These are phyloP conservation scores for Rousettus madagascariensis DNA, from an alignment of 2,797 vertebrate species.

Conservation along the genomic window DNA sequence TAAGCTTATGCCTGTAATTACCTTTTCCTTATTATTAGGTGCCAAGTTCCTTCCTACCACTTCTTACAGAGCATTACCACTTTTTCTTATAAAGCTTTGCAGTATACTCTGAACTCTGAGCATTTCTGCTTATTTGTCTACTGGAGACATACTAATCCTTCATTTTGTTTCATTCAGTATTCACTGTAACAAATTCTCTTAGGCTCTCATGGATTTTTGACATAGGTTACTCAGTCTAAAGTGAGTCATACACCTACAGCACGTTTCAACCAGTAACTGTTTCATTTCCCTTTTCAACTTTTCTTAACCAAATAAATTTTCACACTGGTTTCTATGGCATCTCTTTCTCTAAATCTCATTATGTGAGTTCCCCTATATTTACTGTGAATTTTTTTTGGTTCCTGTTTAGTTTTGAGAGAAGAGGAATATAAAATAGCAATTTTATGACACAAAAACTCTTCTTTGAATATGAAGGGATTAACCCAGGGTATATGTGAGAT, in stretches of 20 bases:
- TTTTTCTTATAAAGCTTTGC: background rate
- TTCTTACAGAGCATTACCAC: background rate
- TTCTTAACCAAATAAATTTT: constrained; percentile 12
- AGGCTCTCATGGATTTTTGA: background rate
- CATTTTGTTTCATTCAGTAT: background rate
- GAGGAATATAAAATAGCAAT: background rate
- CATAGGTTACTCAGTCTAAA: background rate
- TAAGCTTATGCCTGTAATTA: background rate
- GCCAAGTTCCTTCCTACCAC: background rate
- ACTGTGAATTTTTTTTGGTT: background rate
- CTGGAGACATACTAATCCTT: background rate
- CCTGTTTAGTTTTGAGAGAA: background rate
- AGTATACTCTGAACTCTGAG: background rate
- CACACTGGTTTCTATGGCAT: background rate
- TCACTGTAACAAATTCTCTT: constrained; percentile 27
- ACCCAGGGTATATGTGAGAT: background rate
- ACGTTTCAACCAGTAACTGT: background rate
- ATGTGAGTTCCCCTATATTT: background rate
- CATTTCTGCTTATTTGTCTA: background rate
- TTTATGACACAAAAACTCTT: background rate
- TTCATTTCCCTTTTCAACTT: constrained; percentile 18
- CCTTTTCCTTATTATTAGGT: background rate
- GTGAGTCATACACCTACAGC: background rate
- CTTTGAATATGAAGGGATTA: background rate
- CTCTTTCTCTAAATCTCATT: background rate